Base-by-base conservation (phyloP, 1,140 invertebrate genomes). In the Drosophila kanapiae region DNA sequence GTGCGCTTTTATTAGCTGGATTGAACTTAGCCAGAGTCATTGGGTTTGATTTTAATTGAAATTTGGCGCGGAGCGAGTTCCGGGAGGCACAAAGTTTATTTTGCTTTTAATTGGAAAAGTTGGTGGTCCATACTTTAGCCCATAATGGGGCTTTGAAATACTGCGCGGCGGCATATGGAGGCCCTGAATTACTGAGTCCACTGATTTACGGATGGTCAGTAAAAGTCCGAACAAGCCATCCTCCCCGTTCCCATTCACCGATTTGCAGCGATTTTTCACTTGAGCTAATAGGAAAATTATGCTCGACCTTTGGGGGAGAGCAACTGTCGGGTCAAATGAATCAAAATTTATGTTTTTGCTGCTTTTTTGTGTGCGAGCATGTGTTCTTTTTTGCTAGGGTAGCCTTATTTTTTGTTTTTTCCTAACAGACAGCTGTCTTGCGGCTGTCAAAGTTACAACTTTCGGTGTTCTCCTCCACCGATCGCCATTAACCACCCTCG, bases 261-360 rank as follows among this genome's bases (percentile, higher is more conserved):
- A 72, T 49, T 59, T 48, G 69, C 79, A 33, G 79, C 43, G 49
- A 87, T 86, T 86, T 86, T 86, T 87, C 82, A 86, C 82, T 86
- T 86, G 65, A 70, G 51, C 54, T 87, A 82, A 87, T 87, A 70
- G 83, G 68, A 88, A 88, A 87, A 87, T 87, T 88, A 79, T 78
- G 77, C 65, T 60, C 82, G 71, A 74, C 67, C 77, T 79, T 87
- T 79, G 53, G 23, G 23, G n/a, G 23, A 6, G 14, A 18, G n/a
- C 57, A 75, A 80, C 64, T 71, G 42, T 29, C 69, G 29, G 42
- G 16, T 16, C 42, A 40, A 40, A 35, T 49, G 48, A 72, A 72
- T 72, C 48, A 27, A 68, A 75, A 56, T 77, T 77, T 77, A 68
- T 77, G 72, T 58, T 57, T 47, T 59, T 33, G 38, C 35, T 76